These are phyloP conservation scores for Chalcosyrphus nemorum DNA, from an alignment of 2,888 invertebrate species.

Conservation along the genomic window DNA sequence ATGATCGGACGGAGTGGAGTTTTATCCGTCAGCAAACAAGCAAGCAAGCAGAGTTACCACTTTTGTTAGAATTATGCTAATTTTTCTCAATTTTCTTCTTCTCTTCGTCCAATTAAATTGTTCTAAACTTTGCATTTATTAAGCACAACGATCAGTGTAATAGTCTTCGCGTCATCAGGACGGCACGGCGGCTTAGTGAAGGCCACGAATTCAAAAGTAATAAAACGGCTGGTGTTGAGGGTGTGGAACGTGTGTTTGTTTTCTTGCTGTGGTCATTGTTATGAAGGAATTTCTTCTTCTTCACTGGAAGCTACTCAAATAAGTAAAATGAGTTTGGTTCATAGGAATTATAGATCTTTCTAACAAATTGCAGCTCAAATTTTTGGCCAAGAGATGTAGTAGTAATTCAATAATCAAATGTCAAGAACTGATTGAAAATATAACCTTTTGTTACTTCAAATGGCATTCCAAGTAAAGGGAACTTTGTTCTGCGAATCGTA, in stretches of 20 bases:
- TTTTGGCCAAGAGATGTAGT: too few relatives aligned
- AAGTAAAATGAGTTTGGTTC: too few relatives aligned
- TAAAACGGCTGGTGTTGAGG: background rate
- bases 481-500: too few relatives aligned
- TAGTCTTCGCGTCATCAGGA: background rate
- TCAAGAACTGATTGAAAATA: too few relatives aligned
- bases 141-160: background rate
- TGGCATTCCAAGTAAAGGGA: too few relatives aligned
- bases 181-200: background rate
- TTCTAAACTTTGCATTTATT: background rate
- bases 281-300: background rate
- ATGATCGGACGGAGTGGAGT: slow-evolving; percentile 35
- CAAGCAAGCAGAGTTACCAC: slow-evolving; percentile 3
- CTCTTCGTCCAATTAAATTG: slow-evolving; percentile 7
- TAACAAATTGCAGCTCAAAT: too few relatives aligned
- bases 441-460: too few relatives aligned
- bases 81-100: slow-evolving; percentile 11
- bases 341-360: too few relatives aligned
- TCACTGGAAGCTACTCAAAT: too few relatives aligned
- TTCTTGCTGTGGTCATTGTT: background rate
- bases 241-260: background rate
- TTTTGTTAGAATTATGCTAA: slow-evolving; percentile 63
- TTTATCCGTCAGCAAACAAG: slow-evolving; percentile 4
- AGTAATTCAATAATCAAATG: too few relatives aligned
- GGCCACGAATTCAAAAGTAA: background rate